Evolutionary conservation across 2,113 vertebrate species (phyloP).

Genomic region (Engystomops pustulosus): DNA sequence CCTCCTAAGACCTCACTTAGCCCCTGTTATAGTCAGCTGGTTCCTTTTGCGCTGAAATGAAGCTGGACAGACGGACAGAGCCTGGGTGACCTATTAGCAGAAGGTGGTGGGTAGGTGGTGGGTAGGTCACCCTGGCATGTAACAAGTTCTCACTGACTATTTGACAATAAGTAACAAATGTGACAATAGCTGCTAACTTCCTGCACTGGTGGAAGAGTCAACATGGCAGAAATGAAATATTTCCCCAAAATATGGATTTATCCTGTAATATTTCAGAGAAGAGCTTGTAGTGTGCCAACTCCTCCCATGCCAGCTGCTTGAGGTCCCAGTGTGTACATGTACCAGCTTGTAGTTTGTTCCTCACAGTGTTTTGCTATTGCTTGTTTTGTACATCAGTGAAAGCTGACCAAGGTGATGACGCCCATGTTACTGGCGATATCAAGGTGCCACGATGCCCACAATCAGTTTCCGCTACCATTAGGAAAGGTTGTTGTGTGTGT

Average conservation of each 20-base stretch:
- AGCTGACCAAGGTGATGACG: not conserved
- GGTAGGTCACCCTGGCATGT: not conserved
- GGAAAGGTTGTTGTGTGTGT: not conserved
- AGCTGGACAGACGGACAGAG: too few species aligned
- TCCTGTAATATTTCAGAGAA: not conserved
- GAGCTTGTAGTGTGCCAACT: not conserved
- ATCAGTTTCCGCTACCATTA: not conserved
- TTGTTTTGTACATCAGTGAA: not conserved
- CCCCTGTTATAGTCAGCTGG: not conserved
- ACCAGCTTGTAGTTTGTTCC: not conserved
- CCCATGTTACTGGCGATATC: not conserved
- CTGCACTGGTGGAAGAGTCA: not conserved
- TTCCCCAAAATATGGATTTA: not conserved
- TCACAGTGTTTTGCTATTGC: not conserved
- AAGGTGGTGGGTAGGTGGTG: too few species aligned
- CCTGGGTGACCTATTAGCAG: not conserved
- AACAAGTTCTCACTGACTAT: not conserved
- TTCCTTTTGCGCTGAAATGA: not conserved
- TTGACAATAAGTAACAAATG: not conserved
- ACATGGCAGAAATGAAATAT: not conserved
- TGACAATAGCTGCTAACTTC: not conserved
- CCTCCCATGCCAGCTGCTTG: constrained; percentile 22
- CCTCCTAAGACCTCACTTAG: not conserved
- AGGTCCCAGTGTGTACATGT: constrained; percentile 7
- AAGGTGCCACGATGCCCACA: too few species aligned